Conservation (phyloP, 2,113 vertebrate genomes). For the Neodontobutis hainanensis region DNA sequence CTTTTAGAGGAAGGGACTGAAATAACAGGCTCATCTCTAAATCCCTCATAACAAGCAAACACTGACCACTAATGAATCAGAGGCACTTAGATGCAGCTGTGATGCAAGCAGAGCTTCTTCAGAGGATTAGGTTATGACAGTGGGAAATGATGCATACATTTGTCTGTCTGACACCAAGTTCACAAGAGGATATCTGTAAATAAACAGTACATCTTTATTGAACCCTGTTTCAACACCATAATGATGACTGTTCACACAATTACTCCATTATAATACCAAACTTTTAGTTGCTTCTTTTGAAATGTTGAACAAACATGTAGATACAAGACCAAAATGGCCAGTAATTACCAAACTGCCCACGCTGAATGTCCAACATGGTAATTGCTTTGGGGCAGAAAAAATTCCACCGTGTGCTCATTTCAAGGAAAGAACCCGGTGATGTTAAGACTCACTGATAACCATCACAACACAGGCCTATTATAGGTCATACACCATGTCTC, state of each 20-base stretch:
- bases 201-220: background rate
- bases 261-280: background rate
- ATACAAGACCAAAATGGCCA: background rate
- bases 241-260: background rate
- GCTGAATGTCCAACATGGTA: constrained; percentile 2
- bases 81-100: constrained; percentile 9
- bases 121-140: background rate
- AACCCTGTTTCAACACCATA: background rate
- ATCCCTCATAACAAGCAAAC: constrained; percentile 45
- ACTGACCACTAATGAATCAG: constrained; percentile 49
- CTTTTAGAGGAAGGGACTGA: constrained; percentile 61
- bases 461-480: constrained; percentile 55
- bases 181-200: background rate
- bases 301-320: constrained; percentile 3
- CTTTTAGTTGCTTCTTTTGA: too few relatives aligned
- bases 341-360: background rate
- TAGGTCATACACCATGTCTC: constrained; percentile 28
- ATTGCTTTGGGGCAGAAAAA: constrained; percentile 8
- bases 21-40: constrained; percentile 70
- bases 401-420: constrained; percentile 47
- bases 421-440: constrained; percentile 60
- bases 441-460: constrained; percentile 38
- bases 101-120: background rate
- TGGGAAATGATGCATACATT: background rate
- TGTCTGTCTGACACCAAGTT: background rate